phyloP scores from a whole-genome alignment of 2,113 vertebrate species.

The Cyphomyrus plagiostoma region DNA sequence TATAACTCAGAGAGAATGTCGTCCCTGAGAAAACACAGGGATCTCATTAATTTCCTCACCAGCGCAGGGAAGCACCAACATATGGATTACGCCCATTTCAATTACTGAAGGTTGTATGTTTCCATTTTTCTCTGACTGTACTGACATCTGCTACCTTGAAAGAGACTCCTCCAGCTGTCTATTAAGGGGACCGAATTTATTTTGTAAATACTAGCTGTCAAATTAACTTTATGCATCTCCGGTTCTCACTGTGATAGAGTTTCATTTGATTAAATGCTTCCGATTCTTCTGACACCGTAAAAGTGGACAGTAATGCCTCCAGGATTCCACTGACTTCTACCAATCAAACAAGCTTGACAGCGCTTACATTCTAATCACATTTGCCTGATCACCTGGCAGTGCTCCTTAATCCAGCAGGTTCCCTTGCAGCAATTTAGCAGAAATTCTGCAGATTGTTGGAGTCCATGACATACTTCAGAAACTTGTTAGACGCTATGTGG shows the following conservation, averaged over 20 bases:
- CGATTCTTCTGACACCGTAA: neutral
- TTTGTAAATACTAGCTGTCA: neutral
- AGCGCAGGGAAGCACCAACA: neutral
- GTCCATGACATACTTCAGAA: neutral
- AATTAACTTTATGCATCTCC: neutral
- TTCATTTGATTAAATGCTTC: neutral
- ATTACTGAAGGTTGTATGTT: neutral
- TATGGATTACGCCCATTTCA: neutral
- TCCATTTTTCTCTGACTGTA: neutral
- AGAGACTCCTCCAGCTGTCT: neutral
- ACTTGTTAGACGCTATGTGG: neutral
- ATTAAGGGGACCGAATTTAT: neutral
- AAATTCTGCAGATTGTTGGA: neutral
- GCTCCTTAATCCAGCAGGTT: neutral
- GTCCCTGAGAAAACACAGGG: conserved; percentile 41
- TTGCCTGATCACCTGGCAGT: neutral
- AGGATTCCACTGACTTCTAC: neutral
- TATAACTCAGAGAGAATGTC: conserved; percentile 39
- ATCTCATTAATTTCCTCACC: neutral
- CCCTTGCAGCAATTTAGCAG: neutral
- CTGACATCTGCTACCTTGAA: neutral
- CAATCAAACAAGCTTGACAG: neutral
- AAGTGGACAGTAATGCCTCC: neutral
- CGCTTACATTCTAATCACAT: neutral
- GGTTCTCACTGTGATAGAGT: neutral